A percentile compares a stretch with the other conserved stretches of the same genome.
Evolutionary conservation across 2,797 vertebrate species (phyloP).

Genomic region (Phaenicophaeus curvirostris): DNA sequence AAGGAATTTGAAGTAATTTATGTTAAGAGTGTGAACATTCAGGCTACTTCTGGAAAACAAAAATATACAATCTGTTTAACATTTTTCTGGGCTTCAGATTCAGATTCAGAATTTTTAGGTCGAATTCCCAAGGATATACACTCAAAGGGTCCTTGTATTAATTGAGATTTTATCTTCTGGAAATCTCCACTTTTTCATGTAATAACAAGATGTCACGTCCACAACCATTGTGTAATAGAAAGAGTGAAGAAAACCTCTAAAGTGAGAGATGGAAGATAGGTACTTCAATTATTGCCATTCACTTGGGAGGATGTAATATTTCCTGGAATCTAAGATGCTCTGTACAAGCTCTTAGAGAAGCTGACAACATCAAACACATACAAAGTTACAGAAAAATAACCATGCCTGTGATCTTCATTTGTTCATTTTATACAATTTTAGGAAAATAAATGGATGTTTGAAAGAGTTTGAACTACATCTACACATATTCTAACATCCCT

Average conservation of each 20-base stretch:
- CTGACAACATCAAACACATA: neutral
- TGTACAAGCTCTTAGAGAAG: neutral
- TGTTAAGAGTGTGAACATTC: neutral
- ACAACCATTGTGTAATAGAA: slow-evolving; percentile 10
- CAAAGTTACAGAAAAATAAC: neutral
- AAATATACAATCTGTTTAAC: neutral
- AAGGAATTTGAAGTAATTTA: neutral
- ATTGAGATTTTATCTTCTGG: slow-evolving; percentile 41
- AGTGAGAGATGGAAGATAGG: slow-evolving; percentile 50
- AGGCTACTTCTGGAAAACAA: neutral
- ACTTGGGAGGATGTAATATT: slow-evolving; percentile 16
- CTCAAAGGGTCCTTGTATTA: slow-evolving; percentile 21
- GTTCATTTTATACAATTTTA: neutral
- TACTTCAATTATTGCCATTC: slow-evolving; percentile 41
- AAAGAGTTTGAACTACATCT: neutral
- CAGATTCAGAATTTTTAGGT: neutral
- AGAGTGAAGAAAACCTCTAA: slow-evolving; percentile 20
- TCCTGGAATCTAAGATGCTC: slow-evolving; percentile 8
- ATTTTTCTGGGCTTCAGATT: slow-evolving; percentile 19
- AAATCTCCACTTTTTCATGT: slow-evolving; percentile 35
- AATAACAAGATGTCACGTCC: slow-evolving; percentile 20
- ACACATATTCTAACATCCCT: neutral
- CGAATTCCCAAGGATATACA: rapidly evolving
- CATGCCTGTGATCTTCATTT: neutral
- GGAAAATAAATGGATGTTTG: neutral